phyloP scores from a whole-genome alignment of 2,113 vertebrate genomes.

The Paedocypris sp. region DNA sequence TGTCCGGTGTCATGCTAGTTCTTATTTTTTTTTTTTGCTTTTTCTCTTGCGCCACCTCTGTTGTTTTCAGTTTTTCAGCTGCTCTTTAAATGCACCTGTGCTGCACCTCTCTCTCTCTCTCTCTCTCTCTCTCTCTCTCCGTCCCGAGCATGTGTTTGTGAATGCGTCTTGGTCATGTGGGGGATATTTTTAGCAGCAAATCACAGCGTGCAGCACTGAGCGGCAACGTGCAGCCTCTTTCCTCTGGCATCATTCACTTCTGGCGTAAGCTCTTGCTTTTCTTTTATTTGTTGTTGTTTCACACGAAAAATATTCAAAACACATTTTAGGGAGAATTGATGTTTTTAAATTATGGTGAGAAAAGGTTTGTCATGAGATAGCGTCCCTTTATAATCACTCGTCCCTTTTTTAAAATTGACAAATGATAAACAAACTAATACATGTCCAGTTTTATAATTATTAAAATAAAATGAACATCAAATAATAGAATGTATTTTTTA shows the following conservation, averaged over 20 bases:
- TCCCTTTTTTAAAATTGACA: no score
- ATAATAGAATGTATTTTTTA: no score
- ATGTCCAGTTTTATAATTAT: no score
- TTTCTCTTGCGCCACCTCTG: constrained; percentile 2
- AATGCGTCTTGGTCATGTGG: constrained; percentile 47
- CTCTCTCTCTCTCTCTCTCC: constrained; percentile 33
- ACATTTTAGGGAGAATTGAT: no score
- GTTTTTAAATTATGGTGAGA: no score
- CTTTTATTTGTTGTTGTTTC: background rate
- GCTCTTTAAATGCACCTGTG: constrained; percentile 11
- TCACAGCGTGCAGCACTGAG: constrained; percentile 48
- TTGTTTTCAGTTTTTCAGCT: background rate
- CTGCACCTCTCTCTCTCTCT: constrained; percentile 27
- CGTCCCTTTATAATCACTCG: no score
- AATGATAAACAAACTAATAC: no score
- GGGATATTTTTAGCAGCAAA: constrained; percentile 60
- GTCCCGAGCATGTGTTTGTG: constrained; percentile 47
- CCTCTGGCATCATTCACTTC: background rate
- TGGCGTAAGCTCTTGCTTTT: background rate
- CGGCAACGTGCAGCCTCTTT: constrained; percentile 45
- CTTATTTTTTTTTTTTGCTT: background rate
- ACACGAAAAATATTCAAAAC: no score
- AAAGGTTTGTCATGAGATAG: no score
- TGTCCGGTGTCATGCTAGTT: constrained; percentile 1
- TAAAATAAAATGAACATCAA: no score